Evolutionary conservation across 2,113 vertebrate species (phyloP).

Genomic region (Pipra filicauda): DNA sequence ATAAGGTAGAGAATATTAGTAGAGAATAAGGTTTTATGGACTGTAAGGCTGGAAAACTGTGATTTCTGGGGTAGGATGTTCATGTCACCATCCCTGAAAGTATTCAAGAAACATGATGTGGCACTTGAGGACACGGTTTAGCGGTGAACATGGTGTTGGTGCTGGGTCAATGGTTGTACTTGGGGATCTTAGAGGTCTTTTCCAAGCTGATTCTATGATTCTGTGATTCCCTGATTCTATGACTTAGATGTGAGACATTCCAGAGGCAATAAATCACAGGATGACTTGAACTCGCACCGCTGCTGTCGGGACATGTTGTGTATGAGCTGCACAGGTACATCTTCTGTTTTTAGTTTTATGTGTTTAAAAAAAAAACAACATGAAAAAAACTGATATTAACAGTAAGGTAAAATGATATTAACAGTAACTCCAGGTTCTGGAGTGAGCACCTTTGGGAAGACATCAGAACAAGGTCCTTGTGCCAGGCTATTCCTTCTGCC

Average conservation of each 20-base stretch:
- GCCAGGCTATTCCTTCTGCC: neutral
- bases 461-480: neutral
- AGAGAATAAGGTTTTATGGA: neutral
- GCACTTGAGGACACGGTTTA: neutral
- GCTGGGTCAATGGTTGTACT: neutral
- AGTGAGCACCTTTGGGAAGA: neutral
- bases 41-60: neutral
- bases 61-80: neutral
- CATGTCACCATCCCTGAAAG: neutral
- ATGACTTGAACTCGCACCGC: neutral
- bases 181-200: neutral
- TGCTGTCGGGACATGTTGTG: neutral
- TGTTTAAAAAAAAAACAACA: neutral
- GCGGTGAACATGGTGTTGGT: neutral
- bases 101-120: neutral
- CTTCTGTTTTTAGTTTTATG: neutral
- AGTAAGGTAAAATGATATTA: neutral
- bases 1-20: no score
- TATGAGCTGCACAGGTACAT: rapidly evolving
- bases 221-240: neutral
- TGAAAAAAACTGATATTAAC: neutral
- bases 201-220: neutral
- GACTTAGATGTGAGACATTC: neutral
- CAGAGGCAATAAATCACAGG: neutral
- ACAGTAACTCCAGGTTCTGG: neutral